Base-by-base conservation (phyloP, 2,888 invertebrate species). In the Alcis repandata region DNA sequence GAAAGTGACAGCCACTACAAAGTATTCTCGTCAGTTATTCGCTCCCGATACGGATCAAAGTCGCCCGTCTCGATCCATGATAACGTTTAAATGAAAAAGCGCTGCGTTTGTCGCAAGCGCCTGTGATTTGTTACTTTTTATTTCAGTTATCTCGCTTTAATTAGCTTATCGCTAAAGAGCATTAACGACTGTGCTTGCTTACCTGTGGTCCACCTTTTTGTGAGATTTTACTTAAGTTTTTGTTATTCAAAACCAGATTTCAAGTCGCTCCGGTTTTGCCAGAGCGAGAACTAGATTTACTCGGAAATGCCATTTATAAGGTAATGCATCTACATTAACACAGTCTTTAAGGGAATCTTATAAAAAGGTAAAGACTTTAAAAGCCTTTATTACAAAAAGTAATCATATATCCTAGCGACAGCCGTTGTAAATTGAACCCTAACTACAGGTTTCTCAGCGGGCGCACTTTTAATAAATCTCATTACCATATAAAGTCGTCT, bases 1-100 rank as follows among this genome's bases (percentile, higher is more conserved):
- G 89, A 90, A 89, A 91, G 88, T 78, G 83, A 83, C 75, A 72
- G 65, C 68, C 46, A 56, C 60, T 73, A 78, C 74, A 72, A 76
- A 76, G 71, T 74, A 72, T 71, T 79, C 75, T 78, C 62, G 77
- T 77, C 77, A 75, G 68, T 64, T 62, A 63, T 67, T 59, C 59
- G 68, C 56, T 63, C 59, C 63, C 58, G 72, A 75, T 65, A 63
- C 17, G 51, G 62, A 72, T 72, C 72, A 66, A 70, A 68, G 53
- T 69, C 65, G 64, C 59, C 51, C 69, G 53, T 63, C 51, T 63
- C 56, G 19, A 20, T 54, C 43, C n/a, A 11, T 19, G 63, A 64
- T 64, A 65, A 68, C 57, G 56, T 65, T 60, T 58, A 58, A 61
- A 63, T 43, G 40, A 58, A 57, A 59, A 65, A 61, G 58, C 63